These are phyloP conservation scores for Agrilus biguttatus DNA, from an alignment of 2,888 invertebrate genomes.

Conservation along the genomic window DNA sequence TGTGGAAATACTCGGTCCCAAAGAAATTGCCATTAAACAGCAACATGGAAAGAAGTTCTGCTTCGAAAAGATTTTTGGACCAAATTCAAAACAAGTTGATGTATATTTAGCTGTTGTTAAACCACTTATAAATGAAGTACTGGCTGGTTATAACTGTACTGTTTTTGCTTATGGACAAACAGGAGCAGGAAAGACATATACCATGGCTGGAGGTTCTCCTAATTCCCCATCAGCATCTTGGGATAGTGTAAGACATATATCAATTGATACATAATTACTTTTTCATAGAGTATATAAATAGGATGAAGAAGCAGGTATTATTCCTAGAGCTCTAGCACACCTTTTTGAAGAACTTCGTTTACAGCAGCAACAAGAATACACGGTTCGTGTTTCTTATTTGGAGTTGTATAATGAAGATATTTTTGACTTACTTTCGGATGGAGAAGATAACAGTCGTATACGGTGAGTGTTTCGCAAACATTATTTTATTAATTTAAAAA, in stretches of 20 bases:
- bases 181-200: slow-evolving; percentile 91
- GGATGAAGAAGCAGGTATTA: slow-evolving; percentile 82
- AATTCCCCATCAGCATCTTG: background rate
- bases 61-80: slow-evolving; percentile 77
- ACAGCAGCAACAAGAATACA: slow-evolving; percentile 63
- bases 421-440: slow-evolving; percentile 73
- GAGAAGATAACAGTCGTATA: slow-evolving; percentile 33
- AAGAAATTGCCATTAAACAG: slow-evolving; percentile 32
- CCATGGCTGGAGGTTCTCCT: slow-evolving; percentile 65
- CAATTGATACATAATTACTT: background rate
- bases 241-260: slow-evolving; percentile 5
- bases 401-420: slow-evolving; percentile 96
- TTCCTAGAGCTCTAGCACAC: slow-evolving; percentile 81
- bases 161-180: slow-evolving; percentile 95
- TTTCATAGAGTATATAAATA: slow-evolving; percentile 31
- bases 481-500: background rate
- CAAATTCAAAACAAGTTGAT: slow-evolving; percentile 69
- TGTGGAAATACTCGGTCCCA: slow-evolving; percentile 17
- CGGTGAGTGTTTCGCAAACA: background rate
- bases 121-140: slow-evolving; percentile 81
- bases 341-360: slow-evolving; percentile 72
- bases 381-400: slow-evolving; percentile 82
- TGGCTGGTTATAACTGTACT: slow-evolving; percentile 93
- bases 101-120: slow-evolving; percentile 79
- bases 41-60: slow-evolving; percentile 60